Percentiles rank a stretch among this genome's conserved stretches.
Evolutionary conservation across 2,888 invertebrate species (phyloP).

Genomic region (Tetheella fluctuosa): DNA sequence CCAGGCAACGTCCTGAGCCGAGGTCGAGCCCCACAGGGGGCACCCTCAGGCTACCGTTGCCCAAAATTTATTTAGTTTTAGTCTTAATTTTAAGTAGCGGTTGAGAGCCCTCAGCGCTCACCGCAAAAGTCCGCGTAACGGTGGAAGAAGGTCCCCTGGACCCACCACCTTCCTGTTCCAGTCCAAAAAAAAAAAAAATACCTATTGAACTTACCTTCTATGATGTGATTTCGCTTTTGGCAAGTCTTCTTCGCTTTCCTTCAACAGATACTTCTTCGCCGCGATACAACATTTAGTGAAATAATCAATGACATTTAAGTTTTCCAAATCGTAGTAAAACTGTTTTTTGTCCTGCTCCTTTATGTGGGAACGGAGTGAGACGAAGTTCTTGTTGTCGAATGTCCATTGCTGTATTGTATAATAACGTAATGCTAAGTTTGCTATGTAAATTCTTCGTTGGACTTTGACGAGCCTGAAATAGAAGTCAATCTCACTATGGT

Average conservation of each 20-base stretch:
- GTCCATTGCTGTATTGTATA: slow-evolving; percentile 91
- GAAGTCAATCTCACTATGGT: too few relatives aligned
- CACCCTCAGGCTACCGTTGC: too few relatives aligned
- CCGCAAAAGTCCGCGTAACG: too few relatives aligned
- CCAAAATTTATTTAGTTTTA: too few relatives aligned
- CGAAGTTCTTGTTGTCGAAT: slow-evolving; percentile 87
- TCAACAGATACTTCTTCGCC: slow-evolving; percentile 86
- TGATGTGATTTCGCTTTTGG: slow-evolving; percentile 79
- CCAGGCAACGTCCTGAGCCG: too few relatives aligned
- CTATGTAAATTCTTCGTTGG: slow-evolving; percentile 91
- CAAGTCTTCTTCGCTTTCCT: slow-evolving; percentile 85
- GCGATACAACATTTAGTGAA: slow-evolving; percentile 84
- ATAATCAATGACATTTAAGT: slow-evolving; percentile 78
- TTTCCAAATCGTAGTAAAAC: slow-evolving; percentile 85
- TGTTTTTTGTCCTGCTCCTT: slow-evolving; percentile 74
- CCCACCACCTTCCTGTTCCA: too few relatives aligned
- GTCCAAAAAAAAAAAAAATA: too few relatives aligned
- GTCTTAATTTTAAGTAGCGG: too few relatives aligned
- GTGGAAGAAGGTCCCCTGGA: too few relatives aligned
- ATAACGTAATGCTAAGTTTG: slow-evolving; percentile 88
- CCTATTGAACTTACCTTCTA: slow-evolving; percentile 67
- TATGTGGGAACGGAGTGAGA: slow-evolving; percentile 78
- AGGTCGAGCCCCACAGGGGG: too few relatives aligned
- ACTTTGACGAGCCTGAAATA: slow-evolving; percentile 89
- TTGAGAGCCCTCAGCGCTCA: too few relatives aligned